A percentile compares a stretch with the other conserved stretches of the same genome.
Conservation (phyloP, 2,888 invertebrate species). For the Nomada flava region DNA sequence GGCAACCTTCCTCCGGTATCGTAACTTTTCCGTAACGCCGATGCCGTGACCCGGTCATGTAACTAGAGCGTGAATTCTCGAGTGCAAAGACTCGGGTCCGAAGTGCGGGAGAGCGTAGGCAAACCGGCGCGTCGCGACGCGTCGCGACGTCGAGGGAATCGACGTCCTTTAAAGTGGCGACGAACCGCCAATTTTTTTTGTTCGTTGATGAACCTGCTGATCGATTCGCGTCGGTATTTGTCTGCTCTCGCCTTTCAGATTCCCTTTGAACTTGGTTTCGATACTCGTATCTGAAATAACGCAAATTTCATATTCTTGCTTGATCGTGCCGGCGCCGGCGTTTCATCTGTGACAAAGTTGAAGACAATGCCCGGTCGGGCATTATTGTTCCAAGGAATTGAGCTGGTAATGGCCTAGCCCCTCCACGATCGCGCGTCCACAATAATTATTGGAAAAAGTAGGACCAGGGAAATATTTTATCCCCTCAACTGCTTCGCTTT, state of each 20-base stretch:
- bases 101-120: slow-evolving; percentile 21
- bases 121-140: slow-evolving; percentile 20
- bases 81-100: slow-evolving; percentile 34
- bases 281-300: background rate
- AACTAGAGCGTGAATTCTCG: slow-evolving; percentile 70
- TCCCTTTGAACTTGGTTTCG: slow-evolving; percentile 21
- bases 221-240: slow-evolving; percentile 23
- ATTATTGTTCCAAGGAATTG: slow-evolving; percentile 53
- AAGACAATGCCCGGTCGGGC: slow-evolving; percentile 9
- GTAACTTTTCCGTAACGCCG: slow-evolving; percentile 51
- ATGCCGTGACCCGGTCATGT: slow-evolving; percentile 69
- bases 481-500: slow-evolving; percentile 19
- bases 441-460: slow-evolving; percentile 23
- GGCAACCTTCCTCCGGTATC: slow-evolving; percentile 32
- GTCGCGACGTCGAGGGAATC: slow-evolving; percentile 56
- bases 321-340: background rate
- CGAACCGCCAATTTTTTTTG: slow-evolving; percentile 10
- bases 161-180: slow-evolving; percentile 33
- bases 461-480: slow-evolving; percentile 18
- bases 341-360: background rate
- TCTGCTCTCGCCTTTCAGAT: background rate
- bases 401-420: slow-evolving; percentile 38
- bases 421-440: slow-evolving; percentile 3
- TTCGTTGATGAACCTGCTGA: slow-evolving; percentile 29
- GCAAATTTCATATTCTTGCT: background rate